Evolutionary conservation across 2,888 invertebrate species (phyloP).

Genomic region (Salticus scenicus): DNA sequence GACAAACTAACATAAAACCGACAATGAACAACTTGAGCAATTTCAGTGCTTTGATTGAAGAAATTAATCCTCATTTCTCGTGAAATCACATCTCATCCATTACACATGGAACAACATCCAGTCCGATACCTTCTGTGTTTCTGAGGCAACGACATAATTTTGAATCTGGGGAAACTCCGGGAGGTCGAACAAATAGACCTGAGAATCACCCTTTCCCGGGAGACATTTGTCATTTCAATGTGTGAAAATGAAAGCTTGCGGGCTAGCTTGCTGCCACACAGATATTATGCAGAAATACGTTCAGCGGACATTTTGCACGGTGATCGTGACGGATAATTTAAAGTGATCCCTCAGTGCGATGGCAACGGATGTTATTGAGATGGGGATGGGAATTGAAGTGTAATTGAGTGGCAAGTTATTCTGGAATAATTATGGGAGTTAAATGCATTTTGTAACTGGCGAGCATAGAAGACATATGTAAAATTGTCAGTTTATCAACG

Average conservation of each 20-base stretch:
- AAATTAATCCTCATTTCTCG: no score
- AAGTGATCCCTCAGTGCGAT: background rate
- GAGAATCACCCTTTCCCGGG: background rate
- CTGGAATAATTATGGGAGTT: background rate
- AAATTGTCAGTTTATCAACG: no score
- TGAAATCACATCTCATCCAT: no score
- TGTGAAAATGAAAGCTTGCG: slow-evolving; percentile 7
- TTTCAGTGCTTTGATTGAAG: no score
- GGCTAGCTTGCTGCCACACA: background rate
- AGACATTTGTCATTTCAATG: background rate
- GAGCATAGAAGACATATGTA: no score
- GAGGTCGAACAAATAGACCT: background rate
- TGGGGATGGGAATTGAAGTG: background rate
- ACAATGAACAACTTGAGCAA: no score
- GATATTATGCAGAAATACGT: background rate
- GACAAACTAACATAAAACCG: no score
- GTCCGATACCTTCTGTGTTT: no score
- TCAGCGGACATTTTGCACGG: background rate
- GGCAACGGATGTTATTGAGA: background rate
- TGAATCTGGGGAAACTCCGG: background rate
- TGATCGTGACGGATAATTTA: background rate
- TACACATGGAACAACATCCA: no score
- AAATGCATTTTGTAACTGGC: no score
- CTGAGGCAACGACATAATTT: background rate
- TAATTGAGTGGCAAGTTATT: slow-evolving; percentile 1